Base-by-base conservation (phyloP, 1,140 invertebrate species). In the Oedothorax gibbosus region DNA sequence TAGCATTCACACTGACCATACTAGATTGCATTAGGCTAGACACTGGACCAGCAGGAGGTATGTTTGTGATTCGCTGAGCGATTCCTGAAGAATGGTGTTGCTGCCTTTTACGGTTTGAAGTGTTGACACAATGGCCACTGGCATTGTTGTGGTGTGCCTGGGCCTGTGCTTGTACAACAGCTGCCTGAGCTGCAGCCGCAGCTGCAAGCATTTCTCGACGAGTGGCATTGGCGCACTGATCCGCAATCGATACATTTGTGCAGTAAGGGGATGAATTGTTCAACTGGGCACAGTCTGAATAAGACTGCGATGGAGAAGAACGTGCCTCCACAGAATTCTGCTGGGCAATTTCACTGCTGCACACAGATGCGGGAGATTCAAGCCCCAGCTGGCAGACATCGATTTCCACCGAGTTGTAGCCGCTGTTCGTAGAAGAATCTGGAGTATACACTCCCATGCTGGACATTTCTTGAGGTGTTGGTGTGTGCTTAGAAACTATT, bases 331-430 rank as follows among this genome's bases (percentile, higher is more conserved):
- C 89, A 21, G 90, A 89, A 86, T 89, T 90, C 15, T 93, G 94
- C 11, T 93, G 94, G 2, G 94, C 93, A 88, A 97, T 92, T 89
- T 97, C 95, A 87, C 89, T 91, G 56, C 95, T 95, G 0, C 95
- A 94, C 80, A 97, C 96, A 21, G 95, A 96, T 0, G 95, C 94
- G 0, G 96, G 96, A 0, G 96, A 97, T 88, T 97, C 95, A 75
- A 97, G 90, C 7, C 94, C 95, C 49, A 97, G 89, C 88, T 96
- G 95, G 87, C 93, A 93, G 0, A 96, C 95, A 89, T 96, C 95
- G 73, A 97, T 90, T 85, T 96, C 95, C 94, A 96, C 83, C 93
- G 93, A 86, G 85, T 87, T 88, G 80, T 95, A 96, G 9, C 91
- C 90, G 0, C 95, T 96, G 88, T 96, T 95, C 51, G 95, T 96